Percentiles rank a stretch among this genome's conserved stretches.
phyloP scores from a whole-genome alignment of 2,888 invertebrate species.

The Metalampra italica region DNA sequence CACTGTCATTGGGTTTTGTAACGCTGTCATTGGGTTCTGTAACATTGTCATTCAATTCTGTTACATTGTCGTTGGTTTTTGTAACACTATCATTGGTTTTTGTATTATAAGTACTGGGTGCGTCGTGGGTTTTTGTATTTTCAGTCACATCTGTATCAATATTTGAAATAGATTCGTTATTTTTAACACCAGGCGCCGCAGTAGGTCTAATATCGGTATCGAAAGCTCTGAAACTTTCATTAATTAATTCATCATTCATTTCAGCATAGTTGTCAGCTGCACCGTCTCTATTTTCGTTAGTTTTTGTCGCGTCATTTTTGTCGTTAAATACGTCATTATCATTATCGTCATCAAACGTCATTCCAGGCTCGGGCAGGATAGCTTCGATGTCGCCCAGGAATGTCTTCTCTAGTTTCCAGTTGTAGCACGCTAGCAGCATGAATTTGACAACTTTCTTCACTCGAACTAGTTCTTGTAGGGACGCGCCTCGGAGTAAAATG shows the following conservation, averaged over 20 bases:
- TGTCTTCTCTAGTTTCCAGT: slow-evolving; percentile 94
- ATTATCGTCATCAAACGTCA: slow-evolving; percentile 53
- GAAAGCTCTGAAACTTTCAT: background rate
- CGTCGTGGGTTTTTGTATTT: background rate
- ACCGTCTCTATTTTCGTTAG: slow-evolving; percentile 9
- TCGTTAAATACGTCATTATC: slow-evolving; percentile 32
- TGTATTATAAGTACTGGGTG: background rate
- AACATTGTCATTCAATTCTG: slow-evolving; percentile 7
- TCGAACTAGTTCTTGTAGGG: slow-evolving; percentile 84
- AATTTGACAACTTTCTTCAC: slow-evolving; percentile 91
- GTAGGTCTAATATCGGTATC: background rate
- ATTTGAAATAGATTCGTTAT: background rate
- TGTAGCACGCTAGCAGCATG: slow-evolving; percentile 91
- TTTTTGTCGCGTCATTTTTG: slow-evolving; percentile 16
- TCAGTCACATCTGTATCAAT: background rate
- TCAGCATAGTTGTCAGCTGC: slow-evolving; percentile 11
- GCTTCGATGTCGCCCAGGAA: slow-evolving; percentile 92
- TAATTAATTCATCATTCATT: slow-evolving; percentile 9
- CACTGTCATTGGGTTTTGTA: slow-evolving; percentile 7
- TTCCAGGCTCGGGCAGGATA: slow-evolving; percentile 60
- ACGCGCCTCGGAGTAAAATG: slow-evolving; percentile 89
- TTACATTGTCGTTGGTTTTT: slow-evolving; percentile 8
- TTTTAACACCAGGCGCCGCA: background rate
- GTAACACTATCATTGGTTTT: slow-evolving; percentile 9
- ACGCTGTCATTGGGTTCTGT: background rate